phyloP scores from a whole-genome alignment of 2,797 vertebrate species.

The Mionectes olivaceus region DNA sequence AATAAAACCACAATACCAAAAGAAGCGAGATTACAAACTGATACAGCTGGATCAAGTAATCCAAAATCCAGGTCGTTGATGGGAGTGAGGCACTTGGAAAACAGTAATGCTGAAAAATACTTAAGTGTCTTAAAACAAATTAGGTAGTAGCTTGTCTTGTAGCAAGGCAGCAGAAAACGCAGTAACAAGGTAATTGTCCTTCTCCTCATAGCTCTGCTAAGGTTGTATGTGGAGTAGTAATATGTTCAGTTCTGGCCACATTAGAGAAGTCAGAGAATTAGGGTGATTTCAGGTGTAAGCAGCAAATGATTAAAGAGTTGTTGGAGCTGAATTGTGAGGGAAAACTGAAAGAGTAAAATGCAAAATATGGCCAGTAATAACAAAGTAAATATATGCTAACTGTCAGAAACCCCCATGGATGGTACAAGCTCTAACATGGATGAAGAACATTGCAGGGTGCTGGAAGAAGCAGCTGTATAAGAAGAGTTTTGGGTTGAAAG shows the following conservation, averaged over 20 bases:
- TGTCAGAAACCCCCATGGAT: neutral
- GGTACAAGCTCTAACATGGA: neutral
- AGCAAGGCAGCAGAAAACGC: neutral
- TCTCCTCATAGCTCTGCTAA: conserved; percentile 23
- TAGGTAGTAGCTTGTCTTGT: neutral
- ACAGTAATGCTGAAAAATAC: conserved; percentile 14
- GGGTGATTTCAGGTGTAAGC: conserved; percentile 24
- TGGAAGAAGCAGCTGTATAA: neutral
- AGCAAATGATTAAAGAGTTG: conserved; percentile 32
- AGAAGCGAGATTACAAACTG: neutral
- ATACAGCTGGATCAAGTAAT: neutral
- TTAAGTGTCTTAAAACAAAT: conserved; percentile 32
- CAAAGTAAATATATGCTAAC: neutral
- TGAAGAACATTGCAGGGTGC: neutral
- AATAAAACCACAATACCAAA: neutral
- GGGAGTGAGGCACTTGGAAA: neutral
- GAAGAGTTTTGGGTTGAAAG: neutral
- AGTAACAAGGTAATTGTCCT: conserved; percentile 4
- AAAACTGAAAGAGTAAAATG: neutral
- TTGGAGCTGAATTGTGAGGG: conserved; percentile 1
- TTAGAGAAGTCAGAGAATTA: conserved; percentile 37
- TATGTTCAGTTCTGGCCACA: neutral
- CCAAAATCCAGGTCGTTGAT: conserved; percentile 21
- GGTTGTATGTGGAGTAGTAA: conserved; percentile 36
- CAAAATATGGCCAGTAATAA: neutral